A percentile compares a stretch with the other conserved stretches of the same genome.
phyloP scores from a whole-genome alignment of 2,113 vertebrate species.

The Lanius ludovicianus region DNA sequence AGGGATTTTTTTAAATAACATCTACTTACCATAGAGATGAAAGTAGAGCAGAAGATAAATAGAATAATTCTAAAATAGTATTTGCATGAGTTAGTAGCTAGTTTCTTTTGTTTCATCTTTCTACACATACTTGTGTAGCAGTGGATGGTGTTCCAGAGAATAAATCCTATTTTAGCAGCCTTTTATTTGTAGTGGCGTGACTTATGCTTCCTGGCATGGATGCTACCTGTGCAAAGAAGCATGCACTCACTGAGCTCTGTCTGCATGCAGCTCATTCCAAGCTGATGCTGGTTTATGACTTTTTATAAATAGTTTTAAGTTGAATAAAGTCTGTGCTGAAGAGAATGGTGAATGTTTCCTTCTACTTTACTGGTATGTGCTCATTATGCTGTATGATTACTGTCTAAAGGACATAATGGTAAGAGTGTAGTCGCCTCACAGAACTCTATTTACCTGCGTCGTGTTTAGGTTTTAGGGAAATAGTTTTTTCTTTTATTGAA shows the following conservation, averaged over 20 bases:
- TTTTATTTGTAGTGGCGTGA: conserved; percentile 18
- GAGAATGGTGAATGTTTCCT: not conserved
- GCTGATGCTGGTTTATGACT: not conserved
- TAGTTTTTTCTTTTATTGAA: not conserved
- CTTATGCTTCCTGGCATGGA: not conserved
- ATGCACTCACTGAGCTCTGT: not conserved
- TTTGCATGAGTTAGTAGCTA: conserved; percentile 17
- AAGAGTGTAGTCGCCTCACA: not conserved
- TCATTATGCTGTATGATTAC: not conserved
- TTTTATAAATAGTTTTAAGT: not conserved
- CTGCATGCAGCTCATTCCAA: not conserved
- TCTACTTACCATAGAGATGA: not conserved
- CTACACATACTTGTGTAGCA: not conserved
- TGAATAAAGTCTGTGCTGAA: not conserved
- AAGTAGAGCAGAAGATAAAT: conserved; percentile 42
- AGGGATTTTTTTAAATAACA: not conserved
- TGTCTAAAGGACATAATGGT: not conserved
- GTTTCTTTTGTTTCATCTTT: conserved; percentile 54
- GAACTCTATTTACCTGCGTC: not conserved
- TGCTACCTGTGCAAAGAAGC: not conserved
- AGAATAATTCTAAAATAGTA: conserved; percentile 24
- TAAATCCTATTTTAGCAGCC: conserved; percentile 44
- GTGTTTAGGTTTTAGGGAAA: not conserved
- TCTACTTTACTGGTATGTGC: not conserved
- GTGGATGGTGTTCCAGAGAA: conserved; percentile 28